Evolutionary conservation across 1,140 invertebrate species (phyloP), one percentile per base, ranked within the genome.

Genomic region (Nasonia vitripennis): DNA sequence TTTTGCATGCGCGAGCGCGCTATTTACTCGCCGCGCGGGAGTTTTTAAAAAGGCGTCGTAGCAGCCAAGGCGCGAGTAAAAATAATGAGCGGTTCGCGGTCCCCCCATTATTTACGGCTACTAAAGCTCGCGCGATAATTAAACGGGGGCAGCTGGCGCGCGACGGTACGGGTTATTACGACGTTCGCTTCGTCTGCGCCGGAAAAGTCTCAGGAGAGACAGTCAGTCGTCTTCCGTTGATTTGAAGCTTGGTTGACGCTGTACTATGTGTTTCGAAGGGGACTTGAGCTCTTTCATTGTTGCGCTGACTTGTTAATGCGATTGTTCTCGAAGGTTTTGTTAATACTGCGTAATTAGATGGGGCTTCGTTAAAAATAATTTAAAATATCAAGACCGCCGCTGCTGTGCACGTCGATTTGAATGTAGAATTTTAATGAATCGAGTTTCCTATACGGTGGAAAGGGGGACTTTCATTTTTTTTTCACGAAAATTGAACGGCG

Each of bases 151-250:
- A 41, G 17, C 55, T 62, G 41, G 84, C 62, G 41, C 68, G 55
- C 2, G 55, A 27, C 17, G 4, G 14, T 17, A 62, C 55, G n/a
- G 55, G 55, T 62, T 45, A 45, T 45, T 45, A 86, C 84, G 75
- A 87, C 20, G 48, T 84, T 45, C 67, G 41, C 68, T 67, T 23
- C 74, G 31, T 73, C 12, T 71, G n/a, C 7, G 73, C 27, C 81
- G 81, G 23, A 84, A 86, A 87, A 77, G n/a, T 37, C 78, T 82
- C 83, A 51, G 20, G 27, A 27, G 27, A 27, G 27, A 27, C 48
- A 41, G 81, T 78, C 86, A 77, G 87, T 88, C 86, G 86, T 86
- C 41, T 45, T 70, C 78, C 82, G 23, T 62, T n/a, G 17, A 3
- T 62, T 62, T 62, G 17, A 62, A 4, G 55, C 55, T 9, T 45